Base-by-base conservation (phyloP, 1,140 invertebrate genomes). In the Coptotermes formosanus region DNA sequence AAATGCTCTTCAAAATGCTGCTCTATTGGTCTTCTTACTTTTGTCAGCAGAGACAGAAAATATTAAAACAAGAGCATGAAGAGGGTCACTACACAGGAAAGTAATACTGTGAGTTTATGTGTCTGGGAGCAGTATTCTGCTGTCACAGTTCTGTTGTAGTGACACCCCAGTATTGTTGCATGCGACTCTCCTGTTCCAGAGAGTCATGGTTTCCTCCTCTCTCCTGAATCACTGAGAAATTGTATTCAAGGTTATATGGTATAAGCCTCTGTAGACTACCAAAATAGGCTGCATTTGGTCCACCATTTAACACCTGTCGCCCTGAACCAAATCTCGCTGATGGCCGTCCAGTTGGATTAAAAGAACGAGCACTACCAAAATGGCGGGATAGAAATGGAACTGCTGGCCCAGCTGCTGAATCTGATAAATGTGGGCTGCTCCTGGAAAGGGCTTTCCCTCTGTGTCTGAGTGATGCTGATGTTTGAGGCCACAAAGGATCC, bases 121-220 rank as follows among this genome's bases (percentile, higher is more conserved):
- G 19, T 55, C 4, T 55, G 21, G 52, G 14, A 55, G 52, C 52
- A 55, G 14, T 83, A 45, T 43, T 86, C 82, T 16, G 44, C 23
- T n/a, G 38, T 87, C 81, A 96, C 84, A 96, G 89, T 91, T 97
- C 96, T 2, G 96, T 97, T 3, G 96, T 96, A 12, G 96, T 95
- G 75, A 97, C 95, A 81, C 96, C 96, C 96, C 96, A 97, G 90
- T 97, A 97, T 88, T 96, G 95, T 87, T 96, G 94, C 96, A 97
- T 97, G 84, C 96, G 92, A 82, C 93, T 93, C 2, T 96, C 95
- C 85, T 95, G 93, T 88, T 96, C 95, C 88, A 96, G 90, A 0
- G 95, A 96, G 89, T 96, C 95, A 83, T 94, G 90, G 23, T 52
- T 81, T 32, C 45, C 83, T 16, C 38, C 82, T 64, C 52, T 75